Evolutionary conservation across 1,140 invertebrate species (phyloP), one percentile per base, ranked within the genome.

Genomic region (Delia radicum): DNA sequence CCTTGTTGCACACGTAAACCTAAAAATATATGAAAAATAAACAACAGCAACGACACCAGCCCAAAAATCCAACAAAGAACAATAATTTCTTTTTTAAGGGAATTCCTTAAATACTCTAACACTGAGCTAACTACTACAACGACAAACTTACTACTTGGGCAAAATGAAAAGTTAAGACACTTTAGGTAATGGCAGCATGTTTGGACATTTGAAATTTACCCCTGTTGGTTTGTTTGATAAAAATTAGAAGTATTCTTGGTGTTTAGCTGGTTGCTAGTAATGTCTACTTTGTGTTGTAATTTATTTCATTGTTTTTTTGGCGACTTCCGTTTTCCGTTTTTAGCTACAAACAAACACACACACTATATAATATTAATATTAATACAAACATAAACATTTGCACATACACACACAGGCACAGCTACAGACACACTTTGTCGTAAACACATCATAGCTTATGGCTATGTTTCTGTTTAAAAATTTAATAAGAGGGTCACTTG

Each of bases 1-100:
- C 69, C 75, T 73, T 76, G 75, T 76, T 76, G 75, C 69, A 76
- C 75, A 67, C 75, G 75, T 76, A 76, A 76, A 46, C 31, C 29
- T 29, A 72, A 27, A n/a, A n/a, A 28, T 55, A 55, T 21, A 55
- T 18, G 13, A 65, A 28, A 26, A 65, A 31, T 27, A 65, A 65
- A 28, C 63, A 65, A 29, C 26, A 65, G 29, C 29, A 29, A 65
- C 48, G 48, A 55, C 18, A 55, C 48, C 18, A 55, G 48, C 48
- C 48, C 18, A 55, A 55, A 55, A 7, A 37, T 37, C 63, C 18
- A 33, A 63, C 74, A 37, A 42, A 42, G 15, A 21, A 33, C 24
- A 46, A 37, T 42, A 69, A 75, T 15, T n/a, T 3, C 28, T 5
- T 65, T 74, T n/a, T 26, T 7, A 24, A 24, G 0, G 5, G n/a